Evolutionary conservation across 2,888 invertebrate species (phyloP), one percentile per base, ranked within the genome.

Genomic region (Zelleria hepariella): DNA sequence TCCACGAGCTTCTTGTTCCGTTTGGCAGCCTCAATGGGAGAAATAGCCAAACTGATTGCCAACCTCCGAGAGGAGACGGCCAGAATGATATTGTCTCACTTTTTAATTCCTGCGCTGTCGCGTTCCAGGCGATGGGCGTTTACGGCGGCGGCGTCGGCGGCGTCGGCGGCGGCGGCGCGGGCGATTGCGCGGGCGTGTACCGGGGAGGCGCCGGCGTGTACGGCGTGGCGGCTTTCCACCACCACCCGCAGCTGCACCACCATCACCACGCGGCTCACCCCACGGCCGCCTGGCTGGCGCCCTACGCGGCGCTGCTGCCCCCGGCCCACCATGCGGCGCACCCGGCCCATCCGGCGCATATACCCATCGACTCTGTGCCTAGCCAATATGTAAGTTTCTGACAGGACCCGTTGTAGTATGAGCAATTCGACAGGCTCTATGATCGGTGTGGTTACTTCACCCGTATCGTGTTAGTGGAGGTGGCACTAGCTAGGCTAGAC

Each of bases 281-380:
- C 59, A 63, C 65, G 5, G 79, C 85, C 58, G 77, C 86, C 66
- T 89, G 80, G 88, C 85, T 79, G 68, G 85, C 79, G 69, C 90
- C 79, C 67, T 90, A 81, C 79, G 90, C 78, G 58, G 77, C 85
- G 61, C 80, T 84, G 62, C 73, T 82, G 66, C 87, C 83, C 67
- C 87, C 82, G 58, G 80, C 80, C 63, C 86, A 66, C 61, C 68
- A 26, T 59, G 64, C 67, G 59, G 68, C 68, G 62, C 67, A 60
- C 53, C 53, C 64, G 42, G 63, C 65, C 58, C 72, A 80, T 71
- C 84, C 78, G 59, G 72, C 77, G 62, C 89, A 82, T 69, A 78
- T 86, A 74, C 88, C 86, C 67, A 83, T 86, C 71, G 86, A 86
- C 68, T 81, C 86, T 59, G 86, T 86, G 76, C 85, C 86, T 77